Percentiles rank a stretch among this genome's conserved stretches.
phyloP scores from a whole-genome alignment of 2,797 vertebrate genomes.

The Oreochromis grahami region DNA sequence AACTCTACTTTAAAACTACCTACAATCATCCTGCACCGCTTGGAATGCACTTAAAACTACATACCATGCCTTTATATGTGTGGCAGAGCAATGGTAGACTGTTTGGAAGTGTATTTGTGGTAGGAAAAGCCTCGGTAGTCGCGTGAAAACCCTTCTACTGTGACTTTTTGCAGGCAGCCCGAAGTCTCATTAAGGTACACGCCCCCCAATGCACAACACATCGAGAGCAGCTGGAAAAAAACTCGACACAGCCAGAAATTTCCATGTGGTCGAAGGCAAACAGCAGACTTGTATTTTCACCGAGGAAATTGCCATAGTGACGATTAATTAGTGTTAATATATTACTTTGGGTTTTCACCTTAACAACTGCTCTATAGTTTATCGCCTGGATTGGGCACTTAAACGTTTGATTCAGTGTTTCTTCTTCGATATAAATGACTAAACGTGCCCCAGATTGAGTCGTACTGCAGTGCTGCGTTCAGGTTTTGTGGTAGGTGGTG shows the following conservation, averaged over 20 bases:
- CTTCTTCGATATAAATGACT: not conserved
- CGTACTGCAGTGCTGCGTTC: not conserved
- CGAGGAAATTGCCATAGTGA: accelerated
- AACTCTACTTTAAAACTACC: slow-evolving; percentile 17
- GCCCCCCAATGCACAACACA: slow-evolving; percentile 69
- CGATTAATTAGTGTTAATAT: not conserved
- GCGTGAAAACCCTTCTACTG: not conserved
- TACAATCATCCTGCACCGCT: not conserved
- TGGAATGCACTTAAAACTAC: not conserved
- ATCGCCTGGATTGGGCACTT: not conserved
- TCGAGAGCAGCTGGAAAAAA: slow-evolving; percentile 27
- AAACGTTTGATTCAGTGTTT: not conserved
- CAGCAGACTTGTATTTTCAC: not conserved
- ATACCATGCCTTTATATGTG: not conserved
- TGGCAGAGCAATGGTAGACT: not conserved
- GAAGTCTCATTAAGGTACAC: slow-evolving; percentile 69
- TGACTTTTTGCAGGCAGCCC: slow-evolving; percentile 32
- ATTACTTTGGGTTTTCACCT: not conserved
- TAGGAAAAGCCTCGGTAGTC: not conserved
- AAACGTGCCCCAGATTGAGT: not conserved
- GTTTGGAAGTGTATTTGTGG: not conserved
- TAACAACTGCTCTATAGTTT: not conserved
- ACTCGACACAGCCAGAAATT: slow-evolving; percentile 25
- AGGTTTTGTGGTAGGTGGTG: not conserved
- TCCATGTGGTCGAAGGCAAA: slow-evolving; percentile 10